A percentile compares a stretch with the other conserved stretches of the same genome.
These are phyloP conservation scores for Eupristina koningsbergeri DNA, from an alignment of 1,140 invertebrate species.

Conservation along the genomic window DNA sequence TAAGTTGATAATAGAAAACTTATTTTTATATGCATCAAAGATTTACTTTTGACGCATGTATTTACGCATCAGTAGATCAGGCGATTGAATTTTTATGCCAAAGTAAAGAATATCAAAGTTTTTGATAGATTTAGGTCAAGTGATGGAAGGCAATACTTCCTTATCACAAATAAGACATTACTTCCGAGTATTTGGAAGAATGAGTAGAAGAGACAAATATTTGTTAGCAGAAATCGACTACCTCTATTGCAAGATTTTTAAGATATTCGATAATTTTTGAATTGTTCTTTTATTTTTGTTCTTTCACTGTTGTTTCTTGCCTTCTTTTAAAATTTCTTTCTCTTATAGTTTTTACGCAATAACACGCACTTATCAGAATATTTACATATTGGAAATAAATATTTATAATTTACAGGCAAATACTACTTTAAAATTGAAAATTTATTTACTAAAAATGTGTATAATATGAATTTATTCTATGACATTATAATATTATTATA, in stretches of 20 bases:
- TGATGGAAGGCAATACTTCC: conserved; percentile 12
- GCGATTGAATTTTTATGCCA: conserved; percentile 14
- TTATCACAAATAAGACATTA: conserved; percentile 6
- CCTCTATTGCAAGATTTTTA: not conserved
- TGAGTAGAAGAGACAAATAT: not conserved
- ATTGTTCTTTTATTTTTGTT: not conserved
- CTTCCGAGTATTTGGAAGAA: not conserved
- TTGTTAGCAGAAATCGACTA: not conserved
- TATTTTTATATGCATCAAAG: not conserved
- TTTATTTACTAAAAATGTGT: no score
- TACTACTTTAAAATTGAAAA: no score
- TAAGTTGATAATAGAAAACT: no score
- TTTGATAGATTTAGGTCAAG: conserved; percentile 32
- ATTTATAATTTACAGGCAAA: no score
- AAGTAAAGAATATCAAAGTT: conserved; percentile 2
- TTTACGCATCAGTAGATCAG: conserved; percentile 54
- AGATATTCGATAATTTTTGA: not conserved
- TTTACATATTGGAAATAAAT: no score
- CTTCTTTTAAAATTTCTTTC: not conserved
- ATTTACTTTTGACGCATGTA: not conserved
- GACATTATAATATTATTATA: no score
- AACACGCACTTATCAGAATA: no score
- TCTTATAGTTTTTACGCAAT: no score
- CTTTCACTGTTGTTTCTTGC: no score
- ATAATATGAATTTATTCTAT: no score